A percentile compares a stretch with the other conserved stretches of the same genome.
These are phyloP conservation scores for Melopsittacus undulatus DNA, from an alignment of 2,797 vertebrate species.

Conservation along the genomic window DNA sequence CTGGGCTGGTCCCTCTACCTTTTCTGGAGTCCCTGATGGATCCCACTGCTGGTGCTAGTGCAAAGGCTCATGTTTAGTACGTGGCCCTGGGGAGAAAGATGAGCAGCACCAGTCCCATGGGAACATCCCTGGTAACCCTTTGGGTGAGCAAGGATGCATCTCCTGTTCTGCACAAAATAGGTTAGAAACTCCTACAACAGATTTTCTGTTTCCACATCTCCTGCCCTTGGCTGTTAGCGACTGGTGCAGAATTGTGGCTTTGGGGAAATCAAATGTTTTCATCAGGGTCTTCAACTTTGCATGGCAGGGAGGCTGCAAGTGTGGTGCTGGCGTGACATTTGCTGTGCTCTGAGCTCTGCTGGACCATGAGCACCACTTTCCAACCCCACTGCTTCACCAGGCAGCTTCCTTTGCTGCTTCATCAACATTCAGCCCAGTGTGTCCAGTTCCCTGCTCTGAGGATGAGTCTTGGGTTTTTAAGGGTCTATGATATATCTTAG, in stretches of 20 bases:
- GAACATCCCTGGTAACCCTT: neutral
- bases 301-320: rapidly evolving
- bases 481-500: neutral
- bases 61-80: rapidly evolving
- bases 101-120: rapidly evolving
- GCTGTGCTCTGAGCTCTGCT: neutral
- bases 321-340: neutral
- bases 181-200: neutral
- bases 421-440: neutral
- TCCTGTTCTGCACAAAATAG: neutral
- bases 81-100: neutral
- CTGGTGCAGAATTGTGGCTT: rapidly evolving
- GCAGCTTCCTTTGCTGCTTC: neutral
- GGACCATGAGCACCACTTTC: rapidly evolving
- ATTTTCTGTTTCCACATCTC: neutral
- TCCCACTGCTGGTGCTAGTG: neutral
- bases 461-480: neutral
- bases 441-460: neutral
- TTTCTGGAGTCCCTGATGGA: neutral
- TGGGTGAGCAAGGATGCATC: neutral
- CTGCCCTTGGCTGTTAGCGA: neutral
- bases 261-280: neutral
- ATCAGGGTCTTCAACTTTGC: rapidly evolving
- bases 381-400: neutral
- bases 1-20: neutral